Evolutionary conservation across 2,888 invertebrate species (phyloP).

Genomic region (Amphipoea lucens): DNA sequence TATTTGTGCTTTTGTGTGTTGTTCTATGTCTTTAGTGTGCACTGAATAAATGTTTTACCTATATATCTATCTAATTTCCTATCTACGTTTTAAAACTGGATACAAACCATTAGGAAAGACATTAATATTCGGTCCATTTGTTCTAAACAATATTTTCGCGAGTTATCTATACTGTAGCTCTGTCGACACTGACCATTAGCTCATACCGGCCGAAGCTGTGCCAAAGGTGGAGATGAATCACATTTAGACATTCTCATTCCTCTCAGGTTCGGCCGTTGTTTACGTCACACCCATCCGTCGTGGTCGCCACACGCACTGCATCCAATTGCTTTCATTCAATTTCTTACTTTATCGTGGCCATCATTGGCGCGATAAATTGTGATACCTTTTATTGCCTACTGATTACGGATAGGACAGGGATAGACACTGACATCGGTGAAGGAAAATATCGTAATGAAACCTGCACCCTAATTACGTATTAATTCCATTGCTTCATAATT

Average conservation of each 20-base stretch:
- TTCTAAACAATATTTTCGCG: slow-evolving; percentile 9
- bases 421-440: not conserved
- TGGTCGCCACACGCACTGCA: not conserved
- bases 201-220: slow-evolving; percentile 12
- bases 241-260: not conserved
- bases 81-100: slow-evolving; percentile 4
- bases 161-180: slow-evolving; percentile 2
- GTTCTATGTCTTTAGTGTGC: not conserved
- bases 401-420: not conserved
- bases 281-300: slow-evolving; percentile 1
- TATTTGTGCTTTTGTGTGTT: too few relatives aligned
- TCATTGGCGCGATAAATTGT: not conserved
- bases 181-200: slow-evolving; percentile 35
- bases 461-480: not conserved
- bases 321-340: not conserved
- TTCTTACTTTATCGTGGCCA: not conserved
- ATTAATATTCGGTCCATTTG: slow-evolving; percentile 1
- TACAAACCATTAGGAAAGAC: not conserved
- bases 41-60: too few relatives aligned
- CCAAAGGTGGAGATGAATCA: slow-evolving; percentile 40
- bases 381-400: not conserved
- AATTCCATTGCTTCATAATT: not conserved
- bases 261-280: not conserved
- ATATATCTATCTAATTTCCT: not conserved
- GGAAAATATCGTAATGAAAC: not conserved